Evolutionary conservation across 2,113 vertebrate species (phyloP).

Genomic region (Alectura lathami): DNA sequence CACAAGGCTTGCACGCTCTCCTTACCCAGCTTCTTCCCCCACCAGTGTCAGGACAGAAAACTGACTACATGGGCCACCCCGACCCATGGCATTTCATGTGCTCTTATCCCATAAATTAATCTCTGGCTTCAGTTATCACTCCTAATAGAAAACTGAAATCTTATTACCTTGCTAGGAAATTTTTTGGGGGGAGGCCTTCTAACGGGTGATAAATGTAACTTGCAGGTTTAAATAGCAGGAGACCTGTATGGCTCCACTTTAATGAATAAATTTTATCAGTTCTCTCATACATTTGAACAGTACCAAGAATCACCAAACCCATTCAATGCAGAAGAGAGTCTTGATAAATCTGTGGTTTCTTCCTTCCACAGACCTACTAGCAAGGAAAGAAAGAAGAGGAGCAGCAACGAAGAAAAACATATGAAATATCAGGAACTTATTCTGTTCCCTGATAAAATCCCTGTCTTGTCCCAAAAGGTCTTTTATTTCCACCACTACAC

Average conservation of each 20-base stretch:
- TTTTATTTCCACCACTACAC: background rate
- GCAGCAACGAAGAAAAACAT: background rate
- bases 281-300: background rate
- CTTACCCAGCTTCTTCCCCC: background rate
- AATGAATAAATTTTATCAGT: background rate
- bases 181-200: background rate
- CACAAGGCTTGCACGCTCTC: background rate
- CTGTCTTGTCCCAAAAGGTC: background rate
- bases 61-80: background rate
- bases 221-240: background rate
- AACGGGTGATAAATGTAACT: background rate
- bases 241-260: background rate
- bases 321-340: background rate
- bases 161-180: background rate
- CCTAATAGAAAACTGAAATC: background rate
- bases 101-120: background rate
- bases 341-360: background rate
- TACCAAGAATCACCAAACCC: background rate
- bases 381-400: background rate
- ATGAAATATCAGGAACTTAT: background rate
- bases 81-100: background rate
- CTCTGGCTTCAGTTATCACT: background rate
- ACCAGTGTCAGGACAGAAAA: background rate
- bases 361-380: background rate
- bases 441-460: background rate